Conservation (phyloP, 2,113 vertebrate genomes). For the Fregetta grallaria region DNA sequence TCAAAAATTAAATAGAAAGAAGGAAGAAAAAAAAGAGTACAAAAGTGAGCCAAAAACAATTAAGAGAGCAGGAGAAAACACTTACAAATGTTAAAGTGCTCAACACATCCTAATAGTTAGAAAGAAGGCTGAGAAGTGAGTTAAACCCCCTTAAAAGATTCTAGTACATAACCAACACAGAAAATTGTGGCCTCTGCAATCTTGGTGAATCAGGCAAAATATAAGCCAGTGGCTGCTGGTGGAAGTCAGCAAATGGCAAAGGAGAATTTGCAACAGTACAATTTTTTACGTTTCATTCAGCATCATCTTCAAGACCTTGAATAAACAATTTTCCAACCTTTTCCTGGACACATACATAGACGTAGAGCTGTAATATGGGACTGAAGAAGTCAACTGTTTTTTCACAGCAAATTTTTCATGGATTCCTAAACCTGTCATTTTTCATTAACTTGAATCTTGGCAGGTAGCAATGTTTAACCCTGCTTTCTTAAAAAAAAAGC, state of each 20-base stretch:
- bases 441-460: neutral
- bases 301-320: neutral
- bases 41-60: neutral
- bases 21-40: neutral
- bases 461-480: neutral
- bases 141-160: neutral
- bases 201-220: neutral
- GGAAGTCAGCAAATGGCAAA: neutral
- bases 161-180: neutral
- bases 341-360: neutral
- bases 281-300: neutral
- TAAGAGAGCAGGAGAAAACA: neutral
- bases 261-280: neutral
- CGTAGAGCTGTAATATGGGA: fast-evolving
- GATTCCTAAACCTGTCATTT: neutral
- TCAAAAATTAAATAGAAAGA: neutral
- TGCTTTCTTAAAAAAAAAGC: neutral
- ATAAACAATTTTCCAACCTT: neutral
- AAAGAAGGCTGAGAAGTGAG: neutral
- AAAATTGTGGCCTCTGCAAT: neutral
- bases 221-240: neutral
- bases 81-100: neutral
- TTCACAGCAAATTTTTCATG: neutral
- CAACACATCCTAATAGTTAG: neutral
- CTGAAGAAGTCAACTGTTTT: neutral